Evolutionary conservation across 2,888 invertebrate species (phyloP), one percentile per base, ranked within the genome.

Genomic region (Xestobium rufovillosum): DNA sequence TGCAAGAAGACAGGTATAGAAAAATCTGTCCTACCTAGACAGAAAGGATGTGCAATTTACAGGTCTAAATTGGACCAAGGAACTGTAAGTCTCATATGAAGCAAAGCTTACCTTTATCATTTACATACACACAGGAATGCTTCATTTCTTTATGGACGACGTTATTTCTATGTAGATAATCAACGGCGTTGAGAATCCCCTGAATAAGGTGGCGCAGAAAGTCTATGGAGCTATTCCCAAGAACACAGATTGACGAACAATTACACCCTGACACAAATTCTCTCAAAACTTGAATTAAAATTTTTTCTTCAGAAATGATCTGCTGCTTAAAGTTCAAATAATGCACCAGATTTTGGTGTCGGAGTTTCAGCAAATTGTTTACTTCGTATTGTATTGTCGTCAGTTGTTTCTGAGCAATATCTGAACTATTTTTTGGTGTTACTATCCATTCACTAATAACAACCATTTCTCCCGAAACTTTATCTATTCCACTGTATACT

Each of bases 141-240:
- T 81, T 68, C n/a, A 94, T 66, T 62, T 87, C 82, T 53, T 82
- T 80, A 60, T 94, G 91, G 10, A 88, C 78, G 1, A 91, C 78
- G 45, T 84, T 83, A 43, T 81, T 83, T 49, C 78, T 73, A 59
- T 94, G 92, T 37, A 94, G 68, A 59, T 80, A 88, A 25, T 77
- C 75, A 17, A 92, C 64, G 9, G 83, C 88, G 34, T 76, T 73
- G 3, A 91, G 68, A 15, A 90, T 73, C 16, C 84, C 86, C 31
- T 70, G 68, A 0, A 82, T 80, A 17, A 89, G 73, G 55, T 75
- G 72, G 17, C 80, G 71, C 4, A 87, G 55, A 36, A 78, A 61
- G 38, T 72, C 71, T 4, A n/a, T n/a, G n/a, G n/a, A n/a, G n/a
- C n/a, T n/a, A n/a, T n/a, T n/a, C n/a, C n/a, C n/a, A n/a, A n/a